These are phyloP conservation scores for Oryzias dopingdopingensis DNA, from an alignment of 2,797 vertebrate genomes.

Conservation along the genomic window DNA sequence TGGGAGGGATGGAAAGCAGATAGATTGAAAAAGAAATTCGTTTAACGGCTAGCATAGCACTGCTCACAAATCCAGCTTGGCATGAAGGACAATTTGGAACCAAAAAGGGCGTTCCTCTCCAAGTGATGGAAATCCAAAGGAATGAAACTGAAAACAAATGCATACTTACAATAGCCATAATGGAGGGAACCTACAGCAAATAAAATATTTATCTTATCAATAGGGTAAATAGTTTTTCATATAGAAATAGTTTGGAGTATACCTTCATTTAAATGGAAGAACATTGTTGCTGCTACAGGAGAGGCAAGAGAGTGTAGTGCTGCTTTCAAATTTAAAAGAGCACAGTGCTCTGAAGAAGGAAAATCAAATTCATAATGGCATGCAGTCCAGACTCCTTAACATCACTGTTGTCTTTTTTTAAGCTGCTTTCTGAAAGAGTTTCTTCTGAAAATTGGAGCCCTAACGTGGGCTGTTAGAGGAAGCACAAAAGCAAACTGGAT, in stretches of 20 bases:
- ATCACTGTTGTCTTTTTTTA: conserved; percentile 9
- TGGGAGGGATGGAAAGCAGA: conserved; percentile 57
- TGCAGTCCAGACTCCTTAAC: conserved; percentile 32
- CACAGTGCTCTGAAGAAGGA: conserved; percentile 17
- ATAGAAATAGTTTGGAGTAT: no score
- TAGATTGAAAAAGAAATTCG: conserved; percentile 86
- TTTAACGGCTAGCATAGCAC: conserved; percentile 83
- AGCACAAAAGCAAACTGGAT: conserved; percentile 37
- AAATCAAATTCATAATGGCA: conserved; percentile 32
- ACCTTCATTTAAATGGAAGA: not conserved
- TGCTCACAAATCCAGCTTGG: conserved; percentile 84
- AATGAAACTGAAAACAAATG: conserved; percentile 53
- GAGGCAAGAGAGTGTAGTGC: conserved; percentile 16
- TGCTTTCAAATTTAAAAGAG: conserved; percentile 42
- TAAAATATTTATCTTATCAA: conserved; percentile 1
- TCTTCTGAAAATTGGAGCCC: conserved; percentile 23
- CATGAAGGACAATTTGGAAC: conserved; percentile 90
- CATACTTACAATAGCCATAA: conserved; percentile 29
- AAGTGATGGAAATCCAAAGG: conserved; percentile 77
- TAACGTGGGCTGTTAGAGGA: conserved; percentile 43
- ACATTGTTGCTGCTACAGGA: conserved; percentile 6
- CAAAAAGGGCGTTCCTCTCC: conserved; percentile 72
- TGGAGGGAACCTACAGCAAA: conserved; percentile 13
- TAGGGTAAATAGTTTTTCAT: no score
- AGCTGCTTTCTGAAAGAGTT: conserved; percentile 7